Base-by-base conservation (phyloP, 2,797 vertebrate species). In the Tapera naevia region DNA sequence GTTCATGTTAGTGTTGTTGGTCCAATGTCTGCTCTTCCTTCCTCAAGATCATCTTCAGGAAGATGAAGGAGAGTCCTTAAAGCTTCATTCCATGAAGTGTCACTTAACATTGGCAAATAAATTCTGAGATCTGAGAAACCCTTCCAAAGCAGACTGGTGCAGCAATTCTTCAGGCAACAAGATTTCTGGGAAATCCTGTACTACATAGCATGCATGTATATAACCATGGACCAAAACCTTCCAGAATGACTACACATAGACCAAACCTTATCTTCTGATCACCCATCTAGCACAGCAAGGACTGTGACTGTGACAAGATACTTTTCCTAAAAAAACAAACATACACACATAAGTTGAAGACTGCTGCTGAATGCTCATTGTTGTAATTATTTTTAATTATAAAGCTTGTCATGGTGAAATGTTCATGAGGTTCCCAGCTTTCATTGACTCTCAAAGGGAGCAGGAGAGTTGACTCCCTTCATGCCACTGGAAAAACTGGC, bases 301-400 rank as follows among this genome's bases (percentile, higher is more conserved):
- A 46, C 41, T 62, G 30, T 32, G 32, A 48, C 41, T 66, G 17
- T 67, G 70, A 33, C 21, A 62, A 53, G 33, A 48, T 8, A 3
- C 4, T 13, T 4, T 54, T 89, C 80, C 16, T 83, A 43, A 78
- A 87, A 87, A 39, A 8, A 2, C 32, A 87, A 41, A 71, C 7
- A 14, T 39, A 75, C 62, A 61, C 24, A 57, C 70, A 35, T 10
- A 33, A 2, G 5, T 62, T 89, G 73, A 87, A 69, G 51, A 50
- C 16, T 46, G 4, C 32, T 93, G 39, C 37, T 75, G 51, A 71
- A n/a, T 22, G 18, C 24, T 79, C 7, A 11, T 28, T 60, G 35
- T 79, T 70, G 58, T 16, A 17, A n/a, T 86, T 93, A 48, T 45
- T 89, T 91, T 92, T 91, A 89, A 91, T 83, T 86, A 53, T 11